phyloP scores from a whole-genome alignment of 2,797 vertebrate genomes.

The Tolypeutes matacus region DNA sequence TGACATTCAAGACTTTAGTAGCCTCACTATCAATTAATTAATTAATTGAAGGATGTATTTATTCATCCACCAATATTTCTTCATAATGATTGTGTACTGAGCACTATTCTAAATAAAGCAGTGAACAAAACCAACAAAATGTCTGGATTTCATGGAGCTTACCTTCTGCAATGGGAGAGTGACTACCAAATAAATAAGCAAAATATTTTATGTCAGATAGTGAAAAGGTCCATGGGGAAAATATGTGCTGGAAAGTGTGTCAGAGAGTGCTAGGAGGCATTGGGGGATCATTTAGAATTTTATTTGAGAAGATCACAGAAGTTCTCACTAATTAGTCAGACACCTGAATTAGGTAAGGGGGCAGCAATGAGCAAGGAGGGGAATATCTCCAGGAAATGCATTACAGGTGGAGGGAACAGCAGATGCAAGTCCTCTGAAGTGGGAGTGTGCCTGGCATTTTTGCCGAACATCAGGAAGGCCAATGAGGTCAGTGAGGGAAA shows the following conservation, averaged over 20 bases:
- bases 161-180: background rate
- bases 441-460: background rate
- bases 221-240: background rate
- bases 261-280: background rate
- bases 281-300: background rate
- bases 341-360: background rate
- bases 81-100: background rate
- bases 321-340: background rate
- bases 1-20: slow-evolving; percentile 1
- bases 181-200: background rate
- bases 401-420: background rate
- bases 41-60: background rate
- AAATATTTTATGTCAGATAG: background rate
- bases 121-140: background rate
- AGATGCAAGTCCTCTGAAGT: background rate
- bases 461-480: background rate
- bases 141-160: background rate
- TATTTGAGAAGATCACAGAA: background rate
- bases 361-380: background rate
- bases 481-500: background rate
- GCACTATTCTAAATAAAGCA: background rate
- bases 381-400: background rate
- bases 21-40: background rate
- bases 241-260: background rate
- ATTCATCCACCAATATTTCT: slow-evolving; percentile 5